Evolutionary conservation across 2,888 invertebrate genomes (phyloP), one percentile per base, ranked within the genome.

Genomic region (Calliphora vomitoria): DNA sequence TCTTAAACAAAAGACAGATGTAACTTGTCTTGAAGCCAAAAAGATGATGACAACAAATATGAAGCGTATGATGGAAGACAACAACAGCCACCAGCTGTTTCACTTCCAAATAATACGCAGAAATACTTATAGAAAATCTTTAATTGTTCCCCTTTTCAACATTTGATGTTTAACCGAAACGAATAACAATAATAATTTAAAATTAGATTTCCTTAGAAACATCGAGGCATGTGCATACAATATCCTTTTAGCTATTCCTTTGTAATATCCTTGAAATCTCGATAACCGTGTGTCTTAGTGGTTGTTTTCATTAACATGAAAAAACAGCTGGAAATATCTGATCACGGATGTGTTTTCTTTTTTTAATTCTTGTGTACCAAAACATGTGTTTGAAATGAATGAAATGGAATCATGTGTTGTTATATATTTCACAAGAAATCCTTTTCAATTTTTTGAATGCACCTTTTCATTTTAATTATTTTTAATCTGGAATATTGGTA

Each of bases 171-270:
- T 31, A 74, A 74, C 38, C 81, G 84, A 78, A 85, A 53, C 20
- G 18, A n/a, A 44, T n/a, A 60, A 31, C 15, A 53, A 64, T 38
- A 75, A 85, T 10, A 53, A 41, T 85, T 69, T 58, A 25, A 79
- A 87, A 87, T 85, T 85, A 85, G 85, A 87, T 69, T 87, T 85
- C 74, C 41, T 41, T 64, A 79, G 84, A 87, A 87, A 41, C 13
- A 2, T 10, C 10, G 3, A 60, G 20, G n/a, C 80, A 69, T 85
- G 69, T 85, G 83, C 78, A 44, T 8, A 62, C 15, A 75, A 55
- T 83, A 83, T 83, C 76, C 69, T 76, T 83, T 69, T 31, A 47
- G 20, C 18, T 66, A 15, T 13, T 62, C 53, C 44, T 41, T 69
- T 50, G 8, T 41, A 50, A 62, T 58, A 71, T 79, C 79, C 84